Evolutionary conservation across 35 echinoderm and acorn worm genomes (phyloP), one percentile per base, ranked within the genome.

Genomic region (Heliocidaris erythrogramma): DNA sequence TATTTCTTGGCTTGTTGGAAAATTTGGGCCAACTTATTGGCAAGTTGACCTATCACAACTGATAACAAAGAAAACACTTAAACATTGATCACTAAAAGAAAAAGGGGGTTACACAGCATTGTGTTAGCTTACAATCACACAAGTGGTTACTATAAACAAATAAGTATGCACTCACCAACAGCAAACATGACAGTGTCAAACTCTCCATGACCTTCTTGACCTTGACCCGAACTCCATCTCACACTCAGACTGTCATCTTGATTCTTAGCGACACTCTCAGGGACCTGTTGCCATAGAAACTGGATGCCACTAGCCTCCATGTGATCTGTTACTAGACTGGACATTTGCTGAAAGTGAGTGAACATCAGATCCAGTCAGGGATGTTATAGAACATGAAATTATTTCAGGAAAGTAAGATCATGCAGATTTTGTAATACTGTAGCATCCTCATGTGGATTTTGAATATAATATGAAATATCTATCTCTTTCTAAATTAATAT

Each of bases 121-220:
- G 53, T n/a, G n/a, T n/a, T n/a, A 0, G 1, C 35, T 1, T 42
- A 42, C 35, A 42, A 42, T 42, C 35, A 42, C 35, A 42, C 35
- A 42, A 42, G 35, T 42, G 35, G 3, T 42, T 42, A 42, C 35
- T 1, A 42, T 42, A 42, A 42, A 42, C 3, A n/a, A 90, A 47
- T 5, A 31, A 31, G 31, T 78, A 78, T 49, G 3, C 59, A 35
- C 95, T 95, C 95, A 99, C 98, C 98, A 13, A 97, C 92, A 48
- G 98, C 98, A 95, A 99, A 96, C 78, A 99, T 95, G 21, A 99
- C 98, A 91, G 98, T 97, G 86, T 99, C 98, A 96, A 95, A 99
- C 32, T 86, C 30, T 24, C 95, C 94, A 29, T 94, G 92, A 47
- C 86, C 56, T 21, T 91, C 89, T 13, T 94, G 32, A 31, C 65